Conservation (phyloP, 2,888 invertebrate species). For the Macrosoma leucophasiata region DNA sequence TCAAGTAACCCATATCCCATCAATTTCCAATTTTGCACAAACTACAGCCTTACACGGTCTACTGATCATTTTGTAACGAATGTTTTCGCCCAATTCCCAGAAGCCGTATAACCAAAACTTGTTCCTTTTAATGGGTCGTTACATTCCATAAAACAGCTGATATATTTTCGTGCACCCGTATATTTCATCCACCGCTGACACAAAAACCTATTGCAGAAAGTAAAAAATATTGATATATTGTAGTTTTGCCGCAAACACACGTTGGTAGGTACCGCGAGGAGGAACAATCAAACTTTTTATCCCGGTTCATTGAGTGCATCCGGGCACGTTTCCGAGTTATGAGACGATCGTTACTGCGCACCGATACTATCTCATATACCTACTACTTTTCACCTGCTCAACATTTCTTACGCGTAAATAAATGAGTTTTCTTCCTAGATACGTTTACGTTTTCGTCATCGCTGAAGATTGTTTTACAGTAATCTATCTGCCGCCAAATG, state of each 20-base stretch:
- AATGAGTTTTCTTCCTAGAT: too few relatives aligned
- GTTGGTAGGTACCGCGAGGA: slow-evolving; percentile 34
- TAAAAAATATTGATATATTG: slow-evolving; percentile 32
- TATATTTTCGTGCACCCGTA: slow-evolving; percentile 24
- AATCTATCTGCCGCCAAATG: too few relatives aligned
- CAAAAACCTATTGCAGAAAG: slow-evolving; percentile 13
- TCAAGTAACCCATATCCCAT: too few relatives aligned
- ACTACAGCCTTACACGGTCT: too few relatives aligned
- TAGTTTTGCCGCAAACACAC: slow-evolving; percentile 26
- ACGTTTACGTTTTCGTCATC: too few relatives aligned
- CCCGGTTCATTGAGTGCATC: slow-evolving; percentile 34
- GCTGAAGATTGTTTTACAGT: too few relatives aligned
- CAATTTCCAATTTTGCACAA: too few relatives aligned
- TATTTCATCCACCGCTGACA: slow-evolving; percentile 25
- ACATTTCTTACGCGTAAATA: too few relatives aligned
- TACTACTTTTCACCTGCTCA: too few relatives aligned
- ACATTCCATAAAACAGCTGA: slow-evolving; percentile 28
- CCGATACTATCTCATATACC: too few relatives aligned
- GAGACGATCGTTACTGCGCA: slow-evolving; percentile 52
- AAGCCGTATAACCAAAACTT: slow-evolving; percentile 25
- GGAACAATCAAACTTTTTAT: slow-evolving; percentile 60
- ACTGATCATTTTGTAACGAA: too few relatives aligned
- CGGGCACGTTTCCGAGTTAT: slow-evolving; percentile 56
- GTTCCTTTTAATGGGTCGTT: slow-evolving; percentile 25
- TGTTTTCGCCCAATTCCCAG: slow-evolving; percentile 34